Evolutionary conservation across 2,888 invertebrate species (phyloP), one percentile per base, ranked within the genome.

Genomic region (Lasioglossum oenotherae): DNA sequence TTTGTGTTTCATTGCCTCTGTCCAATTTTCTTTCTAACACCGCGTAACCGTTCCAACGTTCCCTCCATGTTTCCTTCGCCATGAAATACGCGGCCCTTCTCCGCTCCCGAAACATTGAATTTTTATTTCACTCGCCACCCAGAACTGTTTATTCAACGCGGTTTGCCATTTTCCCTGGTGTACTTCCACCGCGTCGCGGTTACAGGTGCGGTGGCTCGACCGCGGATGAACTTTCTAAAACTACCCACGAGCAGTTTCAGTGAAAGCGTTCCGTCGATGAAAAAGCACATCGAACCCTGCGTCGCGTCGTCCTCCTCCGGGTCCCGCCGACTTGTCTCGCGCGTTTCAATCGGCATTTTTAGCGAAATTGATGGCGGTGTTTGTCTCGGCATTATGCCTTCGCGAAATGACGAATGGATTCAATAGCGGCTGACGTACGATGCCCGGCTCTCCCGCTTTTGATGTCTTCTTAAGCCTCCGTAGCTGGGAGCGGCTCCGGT

Each of bases 321-420:
- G 4, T 60, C 19, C 31, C 19, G 67, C 35, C 35, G 35, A 16
- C n/a, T 27, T 12, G 35, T n/a, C n/a, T 31, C 35, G 16, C 74
- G 27, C 12, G 27, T 46, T 27, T 19, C 31, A 53, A 44, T 49
- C 79, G 74, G 41, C 53, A 57, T 83, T 89, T 89, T 89, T 82
- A 73, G 57, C 71, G 14, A 53, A 84, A 83, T 60, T 80, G 81
- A 85, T 74, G 85, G 69, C 78, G 72, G 74, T 78, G 84, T 76
- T 86, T 87, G 80, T 81, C 80, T 74, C 10, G 69, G 76, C 67
- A 73, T 78, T 74, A 64, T 80, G 72, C 80, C 75, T 78, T 31
- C 83, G 73, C n/a, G 71, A 81, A 82, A 85, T 90, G 90, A 90
- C 85, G 80, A 87, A 90, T 88, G 84, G 78, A 85, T 89, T 78